These are phyloP conservation scores for Poecilobothrus nobilitatus DNA, from an alignment of 2,888 invertebrate genomes.

Conservation along the genomic window DNA sequence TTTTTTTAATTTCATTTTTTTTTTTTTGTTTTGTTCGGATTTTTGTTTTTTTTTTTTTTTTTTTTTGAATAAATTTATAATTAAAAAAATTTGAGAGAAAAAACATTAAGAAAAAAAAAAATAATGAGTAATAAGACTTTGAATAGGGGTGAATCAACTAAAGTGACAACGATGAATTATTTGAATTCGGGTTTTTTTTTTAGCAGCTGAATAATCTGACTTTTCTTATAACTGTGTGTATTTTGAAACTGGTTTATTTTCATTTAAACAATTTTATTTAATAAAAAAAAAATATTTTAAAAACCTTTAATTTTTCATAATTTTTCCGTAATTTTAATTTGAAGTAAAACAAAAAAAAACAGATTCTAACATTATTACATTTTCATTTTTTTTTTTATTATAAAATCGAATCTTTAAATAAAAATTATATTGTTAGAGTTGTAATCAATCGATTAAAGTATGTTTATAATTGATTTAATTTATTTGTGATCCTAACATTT, in stretches of 20 bases:
- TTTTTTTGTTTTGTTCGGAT: background rate
- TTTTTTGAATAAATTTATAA: constrained; percentile 2
- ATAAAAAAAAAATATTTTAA: no score
- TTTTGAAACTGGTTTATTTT: background rate
- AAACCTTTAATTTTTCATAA: no score
- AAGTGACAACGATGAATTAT: background rate
- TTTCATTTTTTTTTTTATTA: no score
- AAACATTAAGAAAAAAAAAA: background rate
- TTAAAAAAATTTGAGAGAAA: background rate
- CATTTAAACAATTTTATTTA: background rate
- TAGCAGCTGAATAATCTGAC: background rate
- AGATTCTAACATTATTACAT: no score
- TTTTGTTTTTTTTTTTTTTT: background rate
- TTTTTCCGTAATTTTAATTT: no score
- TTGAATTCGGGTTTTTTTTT: background rate
- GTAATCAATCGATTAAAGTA: no score
- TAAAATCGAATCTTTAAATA: no score
- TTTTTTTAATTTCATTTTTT: background rate
- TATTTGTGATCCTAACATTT: no score
- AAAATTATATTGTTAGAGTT: no score
- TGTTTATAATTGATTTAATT: no score
- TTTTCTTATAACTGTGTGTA: no score
- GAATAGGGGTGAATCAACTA: constrained; percentile 1
- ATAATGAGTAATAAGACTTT: background rate
- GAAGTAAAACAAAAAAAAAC: no score